Conservation (phyloP, 2,797 vertebrate species). For the Lutjanus campechanus region DNA sequence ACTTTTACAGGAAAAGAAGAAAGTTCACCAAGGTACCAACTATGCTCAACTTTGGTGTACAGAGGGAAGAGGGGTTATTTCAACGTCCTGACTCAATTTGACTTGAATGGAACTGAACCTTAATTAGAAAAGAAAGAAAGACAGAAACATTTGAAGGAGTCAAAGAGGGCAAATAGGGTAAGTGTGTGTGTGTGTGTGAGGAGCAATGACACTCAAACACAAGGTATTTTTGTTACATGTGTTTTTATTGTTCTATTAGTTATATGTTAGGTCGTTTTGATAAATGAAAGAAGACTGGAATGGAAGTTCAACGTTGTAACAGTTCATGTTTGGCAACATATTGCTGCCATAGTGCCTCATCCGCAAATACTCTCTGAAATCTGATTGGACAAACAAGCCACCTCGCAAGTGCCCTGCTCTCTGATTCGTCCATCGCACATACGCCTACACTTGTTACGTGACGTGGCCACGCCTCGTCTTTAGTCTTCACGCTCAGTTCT, state of each 20-base stretch:
- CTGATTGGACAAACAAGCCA: constrained; percentile 62
- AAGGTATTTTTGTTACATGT: background rate
- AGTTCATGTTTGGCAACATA: constrained; percentile 13
- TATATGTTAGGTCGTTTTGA: background rate
- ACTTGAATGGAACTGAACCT: no score
- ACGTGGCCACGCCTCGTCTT: background rate
- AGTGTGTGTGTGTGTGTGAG: no score
- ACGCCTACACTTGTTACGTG: constrained; percentile 57
- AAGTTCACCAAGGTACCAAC: no score
- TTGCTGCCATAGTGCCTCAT: background rate
- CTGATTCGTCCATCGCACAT: constrained; percentile 71
- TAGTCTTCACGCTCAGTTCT: rapidly evolving
- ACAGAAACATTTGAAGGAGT: no score
- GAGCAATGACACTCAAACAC: background rate
- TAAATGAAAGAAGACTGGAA: rapidly evolving
- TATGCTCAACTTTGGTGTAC: no score
- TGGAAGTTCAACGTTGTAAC: background rate
- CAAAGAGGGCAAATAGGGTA: constrained; percentile 1
- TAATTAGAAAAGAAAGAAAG: no score
- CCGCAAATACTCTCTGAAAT: background rate
- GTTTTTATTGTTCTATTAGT: background rate
- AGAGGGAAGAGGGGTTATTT: no score
- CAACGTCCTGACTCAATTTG: no score
- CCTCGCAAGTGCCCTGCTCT: background rate
- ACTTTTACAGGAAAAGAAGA: no score